A percentile compares a stretch with the other conserved stretches of the same genome.
Conservation (phyloP, 2,797 vertebrate species). For the Gymnopithys bicolor region DNA sequence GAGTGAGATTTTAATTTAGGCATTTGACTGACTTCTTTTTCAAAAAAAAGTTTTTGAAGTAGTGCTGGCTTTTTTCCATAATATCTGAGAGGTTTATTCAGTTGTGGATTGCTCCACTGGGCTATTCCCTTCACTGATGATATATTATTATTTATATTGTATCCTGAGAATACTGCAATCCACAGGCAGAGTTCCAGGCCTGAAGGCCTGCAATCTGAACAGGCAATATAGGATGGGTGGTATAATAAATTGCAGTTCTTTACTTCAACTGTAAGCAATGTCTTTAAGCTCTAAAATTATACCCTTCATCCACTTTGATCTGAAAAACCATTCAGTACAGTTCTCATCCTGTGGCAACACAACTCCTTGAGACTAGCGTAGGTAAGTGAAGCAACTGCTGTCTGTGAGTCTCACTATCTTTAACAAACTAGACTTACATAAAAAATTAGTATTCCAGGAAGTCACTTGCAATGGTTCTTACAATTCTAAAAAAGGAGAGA, state of each 20-base stretch:
- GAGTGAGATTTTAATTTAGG: slow-evolving; percentile 66
- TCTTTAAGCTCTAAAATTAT: slow-evolving; percentile 20
- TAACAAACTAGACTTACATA: background rate
- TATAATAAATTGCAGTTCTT: slow-evolving; percentile 20
- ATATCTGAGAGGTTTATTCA: slow-evolving; percentile 33
- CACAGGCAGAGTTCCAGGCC: background rate
- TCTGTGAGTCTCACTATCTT: background rate
- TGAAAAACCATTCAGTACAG: background rate
- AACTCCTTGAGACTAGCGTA: background rate
- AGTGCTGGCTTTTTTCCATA: slow-evolving; percentile 31
- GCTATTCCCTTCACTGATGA: slow-evolving; percentile 19
- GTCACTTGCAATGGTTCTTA: background rate
- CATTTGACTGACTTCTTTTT: slow-evolving; percentile 43
- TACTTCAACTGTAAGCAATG: background rate
- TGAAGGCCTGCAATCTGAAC: slow-evolving; percentile 24
- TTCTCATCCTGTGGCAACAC: background rate
- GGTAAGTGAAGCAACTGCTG: background rate
- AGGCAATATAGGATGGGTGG: background rate
- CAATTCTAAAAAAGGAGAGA: background rate
- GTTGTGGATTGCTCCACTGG: slow-evolving; percentile 31
- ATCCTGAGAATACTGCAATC: slow-evolving; percentile 22
- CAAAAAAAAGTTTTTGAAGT: slow-evolving; percentile 57
- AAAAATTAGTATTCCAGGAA: background rate
- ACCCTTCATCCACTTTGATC: background rate
- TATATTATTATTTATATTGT: slow-evolving; percentile 29